Base-by-base conservation (phyloP, 2,797 vertebrate genomes). In the Mastacembelus armatus region DNA sequence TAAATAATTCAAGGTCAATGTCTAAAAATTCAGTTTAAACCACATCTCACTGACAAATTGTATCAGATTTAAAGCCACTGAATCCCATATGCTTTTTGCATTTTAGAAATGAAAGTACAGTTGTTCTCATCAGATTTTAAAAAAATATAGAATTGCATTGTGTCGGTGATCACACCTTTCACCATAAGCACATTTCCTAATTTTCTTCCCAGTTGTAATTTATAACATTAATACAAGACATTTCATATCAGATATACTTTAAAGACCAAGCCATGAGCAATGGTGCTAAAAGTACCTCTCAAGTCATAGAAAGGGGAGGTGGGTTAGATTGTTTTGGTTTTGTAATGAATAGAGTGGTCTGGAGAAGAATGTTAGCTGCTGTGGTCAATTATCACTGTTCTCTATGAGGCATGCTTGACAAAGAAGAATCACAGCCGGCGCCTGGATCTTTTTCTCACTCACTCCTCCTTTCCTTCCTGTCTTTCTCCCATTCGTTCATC, bases 301-400 rank as follows among this genome's bases (percentile, higher is more conserved):
- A 49, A 71, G 62, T 40, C 50, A 44, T 39, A 55, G 56, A 58
- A 44, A 24, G 16, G 52, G 19, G 38, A 49, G 35, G 49, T 5
- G 61, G 64, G 54, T 56, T 57, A 62, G 71, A 71, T 85, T 86
- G 74, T 86, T 86, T 75, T 73, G 72, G 54, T 71, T 81, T 74
- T 58, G 26, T 85, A 85, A 88, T 91, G 85, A 91, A 90, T 85
- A 85, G 83, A 90, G 75, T 71, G 80, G 81, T 83, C 72, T 49
- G 27, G 49, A 57, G 81, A 81, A 72, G 60, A 77, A 80, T 51
- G 60, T 77, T 74, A 73, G 77, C 82, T 80, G 66, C 62, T 71
- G 68, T 74, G 89, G 85, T 92, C 88, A 89, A 79, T 89, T 88
- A 87, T 80, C 71, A 60, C 81, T 42, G 36, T 70, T 88, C 64